These are phyloP conservation scores for Rhombomys opimus DNA, from an alignment of 2,113 vertebrate species.

Conservation along the genomic window DNA sequence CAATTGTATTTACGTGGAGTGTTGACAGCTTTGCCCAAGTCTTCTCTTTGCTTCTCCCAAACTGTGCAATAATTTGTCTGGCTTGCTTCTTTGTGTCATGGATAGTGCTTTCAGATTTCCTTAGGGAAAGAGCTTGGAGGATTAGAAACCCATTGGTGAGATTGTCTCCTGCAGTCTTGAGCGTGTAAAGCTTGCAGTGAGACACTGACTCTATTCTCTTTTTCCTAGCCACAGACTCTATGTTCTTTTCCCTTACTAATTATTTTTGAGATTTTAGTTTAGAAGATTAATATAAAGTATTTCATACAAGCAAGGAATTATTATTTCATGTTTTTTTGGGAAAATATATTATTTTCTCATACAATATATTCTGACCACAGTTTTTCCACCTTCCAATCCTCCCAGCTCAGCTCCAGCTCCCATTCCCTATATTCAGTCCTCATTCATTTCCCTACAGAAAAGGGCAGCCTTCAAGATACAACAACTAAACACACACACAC, in stretches of 20 bases:
- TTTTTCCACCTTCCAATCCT: not conserved
- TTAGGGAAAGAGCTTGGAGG: not conserved
- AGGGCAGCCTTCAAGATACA: not conserved
- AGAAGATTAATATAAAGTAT: constrained; percentile 38
- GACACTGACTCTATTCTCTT: not conserved
- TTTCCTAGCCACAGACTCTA: not conserved
- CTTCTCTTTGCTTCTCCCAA: not conserved
- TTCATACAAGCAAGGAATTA: constrained; percentile 59
- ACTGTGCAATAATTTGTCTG: not conserved
- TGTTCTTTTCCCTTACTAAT: not conserved
- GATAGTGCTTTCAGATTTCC: not conserved
- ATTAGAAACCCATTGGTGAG: not conserved
- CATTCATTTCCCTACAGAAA: not conserved
- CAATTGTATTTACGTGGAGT: not conserved
- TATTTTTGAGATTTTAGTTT: constrained; percentile 15
- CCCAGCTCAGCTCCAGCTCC: not conserved
- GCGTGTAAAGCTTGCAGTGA: not conserved
- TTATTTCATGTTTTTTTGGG: constrained; percentile 57
- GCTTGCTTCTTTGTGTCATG: constrained; percentile 5
- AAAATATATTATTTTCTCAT: constrained; percentile 11
- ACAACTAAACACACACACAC: not conserved
- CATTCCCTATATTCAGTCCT: not conserved
- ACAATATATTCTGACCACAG: not conserved
- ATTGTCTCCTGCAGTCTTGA: fast-evolving
- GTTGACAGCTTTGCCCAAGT: not conserved